phyloP scores from a whole-genome alignment of 2,113 vertebrate species.

The Sylvietta virens region DNA sequence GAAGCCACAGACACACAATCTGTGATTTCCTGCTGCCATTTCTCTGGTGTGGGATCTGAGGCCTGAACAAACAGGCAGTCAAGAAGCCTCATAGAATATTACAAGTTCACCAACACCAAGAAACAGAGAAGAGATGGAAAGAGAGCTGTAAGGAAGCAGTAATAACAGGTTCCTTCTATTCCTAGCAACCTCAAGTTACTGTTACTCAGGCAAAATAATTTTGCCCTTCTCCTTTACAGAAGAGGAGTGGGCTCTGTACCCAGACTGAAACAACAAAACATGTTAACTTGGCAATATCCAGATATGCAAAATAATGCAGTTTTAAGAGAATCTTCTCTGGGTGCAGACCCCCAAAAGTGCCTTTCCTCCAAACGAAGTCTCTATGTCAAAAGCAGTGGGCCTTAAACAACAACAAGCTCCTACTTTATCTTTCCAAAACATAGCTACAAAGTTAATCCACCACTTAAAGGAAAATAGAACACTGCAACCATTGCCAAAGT shows the following conservation, averaged over 20 bases:
- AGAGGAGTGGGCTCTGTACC: not conserved
- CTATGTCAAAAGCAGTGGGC: not conserved
- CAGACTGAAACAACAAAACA: not conserved
- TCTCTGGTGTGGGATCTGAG: not conserved
- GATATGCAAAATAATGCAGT: not conserved
- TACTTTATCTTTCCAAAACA: not conserved
- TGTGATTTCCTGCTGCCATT: not conserved
- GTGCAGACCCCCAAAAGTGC: not conserved
- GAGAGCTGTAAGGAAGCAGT: not conserved
- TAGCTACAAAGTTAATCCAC: not conserved
- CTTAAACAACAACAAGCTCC: not conserved
- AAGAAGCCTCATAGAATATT: not conserved
- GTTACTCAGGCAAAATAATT: not conserved
- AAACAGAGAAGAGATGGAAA: not conserved
- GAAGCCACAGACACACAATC: not conserved
- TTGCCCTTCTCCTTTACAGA: not conserved
- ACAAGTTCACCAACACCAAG: not conserved
- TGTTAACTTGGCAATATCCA: fast-evolving
- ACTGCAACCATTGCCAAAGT: not conserved
- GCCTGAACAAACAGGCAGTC: not conserved
- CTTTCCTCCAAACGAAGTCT: not conserved
- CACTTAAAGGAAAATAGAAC: not conserved
- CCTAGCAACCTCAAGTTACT: not conserved
- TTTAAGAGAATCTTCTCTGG: not conserved
- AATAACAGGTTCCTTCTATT: not conserved